Evolutionary conservation across 2,888 invertebrate genomes (phyloP).

Genomic region (Meteorus cinctellus): DNA sequence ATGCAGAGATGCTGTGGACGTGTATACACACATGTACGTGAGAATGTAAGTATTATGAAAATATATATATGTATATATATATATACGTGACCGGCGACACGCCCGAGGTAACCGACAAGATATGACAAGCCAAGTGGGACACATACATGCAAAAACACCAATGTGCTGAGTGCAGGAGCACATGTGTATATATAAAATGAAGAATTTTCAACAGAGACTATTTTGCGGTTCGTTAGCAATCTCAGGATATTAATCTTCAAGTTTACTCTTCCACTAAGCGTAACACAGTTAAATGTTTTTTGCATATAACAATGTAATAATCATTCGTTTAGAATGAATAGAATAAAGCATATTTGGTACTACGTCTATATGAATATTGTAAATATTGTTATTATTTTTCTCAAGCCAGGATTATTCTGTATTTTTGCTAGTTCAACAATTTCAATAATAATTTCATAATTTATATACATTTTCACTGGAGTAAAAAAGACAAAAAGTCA

Average conservation of each 20-base stretch:
- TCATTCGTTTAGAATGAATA: slow-evolving; percentile 8
- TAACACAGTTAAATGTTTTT: slow-evolving; percentile 35
- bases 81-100: slow-evolving; percentile 44
- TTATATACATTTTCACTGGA: too few relatives aligned
- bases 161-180: background rate
- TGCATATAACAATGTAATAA: slow-evolving; percentile 26
- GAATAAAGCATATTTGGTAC: slow-evolving; percentile 6
- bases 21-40: background rate
- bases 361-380: background rate
- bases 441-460: too few relatives aligned
- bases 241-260: slow-evolving; percentile 44
- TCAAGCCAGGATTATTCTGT: too few relatives aligned
- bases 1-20: slow-evolving; percentile 25
- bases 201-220: slow-evolving; percentile 39
- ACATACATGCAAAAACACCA: background rate
- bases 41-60: background rate
- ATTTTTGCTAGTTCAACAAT: too few relatives aligned
- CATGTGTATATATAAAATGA: background rate
- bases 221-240: slow-evolving; percentile 47
- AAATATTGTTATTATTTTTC: too few relatives aligned
- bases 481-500: too few relatives aligned
- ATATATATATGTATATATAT: slow-evolving; percentile 12
- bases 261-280: slow-evolving; percentile 36
- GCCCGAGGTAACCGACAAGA: slow-evolving; percentile 39
- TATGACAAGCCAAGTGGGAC: slow-evolving; percentile 43